Percentiles rank a stretch among this genome's conserved stretches.
Evolutionary conservation across 2,888 invertebrate genomes (phyloP).

Genomic region (Amblyjoppa fuscipennis): DNA sequence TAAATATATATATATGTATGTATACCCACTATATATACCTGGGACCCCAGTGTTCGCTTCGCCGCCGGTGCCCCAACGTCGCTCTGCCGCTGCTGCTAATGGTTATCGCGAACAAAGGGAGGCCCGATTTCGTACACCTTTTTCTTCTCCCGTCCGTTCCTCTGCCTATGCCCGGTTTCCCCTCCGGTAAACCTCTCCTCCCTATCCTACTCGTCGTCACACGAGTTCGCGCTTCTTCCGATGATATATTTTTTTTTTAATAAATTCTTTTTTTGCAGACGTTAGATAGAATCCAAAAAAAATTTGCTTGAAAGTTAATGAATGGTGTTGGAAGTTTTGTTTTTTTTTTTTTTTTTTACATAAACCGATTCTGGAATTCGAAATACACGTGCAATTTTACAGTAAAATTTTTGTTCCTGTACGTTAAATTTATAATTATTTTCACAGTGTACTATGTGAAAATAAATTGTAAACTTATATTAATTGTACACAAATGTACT

Average conservation of each 20-base stretch:
- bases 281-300: neutral
- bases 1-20: neutral
- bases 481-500: too few relatives aligned
- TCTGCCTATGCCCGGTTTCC: conserved; percentile 28
- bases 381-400: too few relatives aligned
- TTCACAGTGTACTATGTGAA: too few relatives aligned
- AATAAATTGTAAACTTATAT: too few relatives aligned
- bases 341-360: too few relatives aligned
- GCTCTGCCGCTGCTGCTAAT: conserved; percentile 44
- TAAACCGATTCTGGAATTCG: too few relatives aligned
- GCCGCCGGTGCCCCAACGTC: neutral
- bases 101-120: conserved; percentile 74
- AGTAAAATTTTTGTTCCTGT: too few relatives aligned
- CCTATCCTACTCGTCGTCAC: conserved; percentile 20
- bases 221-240: conserved; percentile 17
- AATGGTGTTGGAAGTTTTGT: too few relatives aligned
- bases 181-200: conserved; percentile 46
- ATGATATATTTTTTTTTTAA: neutral
- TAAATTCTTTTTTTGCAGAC: neutral
- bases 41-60: conserved; percentile 42
- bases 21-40: conserved; percentile 19
- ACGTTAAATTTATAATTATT: too few relatives aligned
- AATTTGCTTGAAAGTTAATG: too few relatives aligned
- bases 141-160: conserved; percentile 42
- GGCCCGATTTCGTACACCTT: conserved; percentile 73